Percentiles rank a stretch among this genome's conserved stretches.
Conservation (phyloP, 2,113 vertebrate genomes). For the Piliocolobus tephrosceles region DNA sequence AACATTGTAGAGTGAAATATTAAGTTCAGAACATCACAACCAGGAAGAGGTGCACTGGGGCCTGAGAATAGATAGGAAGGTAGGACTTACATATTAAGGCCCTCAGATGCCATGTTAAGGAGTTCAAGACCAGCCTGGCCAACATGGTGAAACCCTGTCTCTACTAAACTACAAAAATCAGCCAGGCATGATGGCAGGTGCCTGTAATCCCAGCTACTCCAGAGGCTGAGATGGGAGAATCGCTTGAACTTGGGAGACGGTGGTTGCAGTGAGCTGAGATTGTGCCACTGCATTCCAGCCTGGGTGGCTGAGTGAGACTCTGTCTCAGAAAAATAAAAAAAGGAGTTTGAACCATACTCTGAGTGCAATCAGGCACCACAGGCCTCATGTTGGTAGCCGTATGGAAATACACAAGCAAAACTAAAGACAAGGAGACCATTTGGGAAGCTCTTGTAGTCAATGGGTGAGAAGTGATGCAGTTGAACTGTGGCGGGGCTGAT, state of each 20-base stretch:
- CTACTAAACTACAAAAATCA: no score
- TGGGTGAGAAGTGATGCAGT: background rate
- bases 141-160: no score
- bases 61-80: accelerated
- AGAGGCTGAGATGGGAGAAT: no score
- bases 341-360: background rate
- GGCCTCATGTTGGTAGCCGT: background rate
- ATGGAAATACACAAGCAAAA: background rate
- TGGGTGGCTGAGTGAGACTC: no score
- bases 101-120: accelerated
- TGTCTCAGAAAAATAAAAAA: no score
- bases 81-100: background rate
- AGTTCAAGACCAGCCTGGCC: background rate
- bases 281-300: no score
- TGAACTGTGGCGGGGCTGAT: accelerated
- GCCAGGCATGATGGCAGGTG: no score
- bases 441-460: background rate
- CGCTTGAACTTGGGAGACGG: no score
- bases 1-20: accelerated
- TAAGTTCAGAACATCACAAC: background rate
- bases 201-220: no score
- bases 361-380: background rate
- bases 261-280: no score
- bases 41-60: background rate
- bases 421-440: accelerated